A percentile compares a stretch with the other conserved stretches of the same genome.
phyloP scores from a whole-genome alignment of 2,888 invertebrate species.

The Capitulum mitella region DNA sequence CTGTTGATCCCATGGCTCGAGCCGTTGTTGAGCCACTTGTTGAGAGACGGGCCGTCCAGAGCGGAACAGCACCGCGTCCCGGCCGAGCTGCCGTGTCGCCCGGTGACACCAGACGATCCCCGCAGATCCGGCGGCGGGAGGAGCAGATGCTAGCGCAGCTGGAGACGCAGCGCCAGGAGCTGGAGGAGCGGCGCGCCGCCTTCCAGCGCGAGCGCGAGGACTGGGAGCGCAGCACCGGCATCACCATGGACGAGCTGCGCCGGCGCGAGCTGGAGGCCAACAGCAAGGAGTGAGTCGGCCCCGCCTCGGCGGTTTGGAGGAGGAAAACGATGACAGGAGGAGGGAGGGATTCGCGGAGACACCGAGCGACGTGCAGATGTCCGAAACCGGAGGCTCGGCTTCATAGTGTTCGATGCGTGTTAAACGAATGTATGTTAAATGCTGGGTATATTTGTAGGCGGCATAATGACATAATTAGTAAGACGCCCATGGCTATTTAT shows the following conservation, averaged over 20 bases:
- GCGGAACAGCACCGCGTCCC: no score
- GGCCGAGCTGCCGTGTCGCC: no score
- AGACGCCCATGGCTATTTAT: no score
- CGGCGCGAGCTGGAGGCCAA: conserved; percentile 35
- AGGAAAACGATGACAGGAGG: background rate
- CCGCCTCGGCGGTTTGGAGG: no score
- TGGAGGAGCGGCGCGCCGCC: conserved; percentile 68
- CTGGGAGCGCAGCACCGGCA: conserved; percentile 85
- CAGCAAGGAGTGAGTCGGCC: conserved; percentile 36
- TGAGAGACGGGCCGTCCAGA: no score
- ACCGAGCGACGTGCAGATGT: no score
- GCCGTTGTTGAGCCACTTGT: background rate
- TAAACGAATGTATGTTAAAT: no score
- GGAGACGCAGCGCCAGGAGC: conserved; percentile 61
- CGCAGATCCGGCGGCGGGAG: conserved; percentile 72
- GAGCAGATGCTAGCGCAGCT: conserved; percentile 69
- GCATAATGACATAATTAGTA: no score
- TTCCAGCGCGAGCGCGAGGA: conserved; percentile 75
- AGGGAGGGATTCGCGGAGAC: background rate
- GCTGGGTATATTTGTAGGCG: background rate
- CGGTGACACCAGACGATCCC: no score
- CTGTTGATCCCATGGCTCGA: no score
- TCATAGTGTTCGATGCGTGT: no score
- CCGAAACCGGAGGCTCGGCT: no score
- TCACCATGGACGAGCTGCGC: conserved; percentile 65